phyloP scores from a whole-genome alignment of 2,888 invertebrate species.

The Diloba caeruleocephala region DNA sequence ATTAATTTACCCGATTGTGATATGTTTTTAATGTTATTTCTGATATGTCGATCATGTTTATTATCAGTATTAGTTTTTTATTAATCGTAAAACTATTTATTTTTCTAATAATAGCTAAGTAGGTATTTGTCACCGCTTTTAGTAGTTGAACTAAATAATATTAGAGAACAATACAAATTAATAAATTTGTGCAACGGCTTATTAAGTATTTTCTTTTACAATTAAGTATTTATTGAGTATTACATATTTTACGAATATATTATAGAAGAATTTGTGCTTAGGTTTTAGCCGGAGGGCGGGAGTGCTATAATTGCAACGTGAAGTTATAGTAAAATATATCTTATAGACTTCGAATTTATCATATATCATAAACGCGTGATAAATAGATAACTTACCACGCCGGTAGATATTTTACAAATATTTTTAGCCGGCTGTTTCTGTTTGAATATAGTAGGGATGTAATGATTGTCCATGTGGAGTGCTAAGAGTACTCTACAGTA shows the following conservation, averaged over 20 bases:
- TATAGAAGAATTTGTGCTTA: constrained; percentile 37
- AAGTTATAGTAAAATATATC: constrained; percentile 19
- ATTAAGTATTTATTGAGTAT: constrained; percentile 40
- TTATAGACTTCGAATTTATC: constrained; percentile 20
- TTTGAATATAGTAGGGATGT: constrained; percentile 11
- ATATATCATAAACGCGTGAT: constrained; percentile 16
- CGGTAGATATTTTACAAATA: constrained; percentile 21
- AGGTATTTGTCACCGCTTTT: constrained; percentile 50
- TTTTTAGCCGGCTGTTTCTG: constrained; percentile 31
- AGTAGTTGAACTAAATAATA: constrained; percentile 45
- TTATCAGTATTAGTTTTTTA: constrained; percentile 36
- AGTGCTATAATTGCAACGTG: constrained; percentile 18
- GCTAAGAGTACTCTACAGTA: constrained; percentile 2
- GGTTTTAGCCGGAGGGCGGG: constrained; percentile 21
- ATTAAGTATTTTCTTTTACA: constrained; percentile 24
- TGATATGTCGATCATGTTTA: constrained; percentile 14
- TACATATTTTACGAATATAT: constrained; percentile 28
- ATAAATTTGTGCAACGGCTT: constrained; percentile 44
- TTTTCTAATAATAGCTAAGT: constrained; percentile 31
- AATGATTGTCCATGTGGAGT: constrained; percentile 20
- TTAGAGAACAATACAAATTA: constrained; percentile 33
- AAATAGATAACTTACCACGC: constrained; percentile 11
- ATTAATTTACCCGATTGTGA: constrained; percentile 19
- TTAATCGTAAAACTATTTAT: constrained; percentile 23
- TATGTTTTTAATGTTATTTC: constrained; percentile 17